Conservation (phyloP, 2,797 vertebrate genomes). For the Alca torda region DNA sequence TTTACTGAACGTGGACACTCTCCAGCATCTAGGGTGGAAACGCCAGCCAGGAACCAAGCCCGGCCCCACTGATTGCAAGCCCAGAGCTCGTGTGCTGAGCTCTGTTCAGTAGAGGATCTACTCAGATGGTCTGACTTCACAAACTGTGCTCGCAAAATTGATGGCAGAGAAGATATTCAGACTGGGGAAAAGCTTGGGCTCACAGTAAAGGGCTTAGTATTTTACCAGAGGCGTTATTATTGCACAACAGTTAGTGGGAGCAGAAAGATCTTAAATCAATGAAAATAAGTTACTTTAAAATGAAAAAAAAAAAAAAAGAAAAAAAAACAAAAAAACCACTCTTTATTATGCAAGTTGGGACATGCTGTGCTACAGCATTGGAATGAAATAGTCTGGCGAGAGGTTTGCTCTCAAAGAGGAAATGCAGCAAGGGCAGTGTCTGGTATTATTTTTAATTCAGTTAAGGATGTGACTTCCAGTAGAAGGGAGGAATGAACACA, state of each 20-base stretch:
- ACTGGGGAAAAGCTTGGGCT: background rate
- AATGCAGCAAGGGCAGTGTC: conserved; percentile 42
- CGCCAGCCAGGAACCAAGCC: background rate
- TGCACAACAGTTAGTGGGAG: conserved; percentile 31
- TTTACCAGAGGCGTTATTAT: background rate
- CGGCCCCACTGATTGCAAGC: background rate
- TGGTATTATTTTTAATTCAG: conserved; percentile 52
- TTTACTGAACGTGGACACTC: background rate
- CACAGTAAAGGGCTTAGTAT: background rate
- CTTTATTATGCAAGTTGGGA: conserved; percentile 54
- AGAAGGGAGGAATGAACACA: background rate
- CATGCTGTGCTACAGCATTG: conserved; percentile 21
- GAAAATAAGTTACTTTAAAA: conserved; percentile 44
- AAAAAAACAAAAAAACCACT: background rate
- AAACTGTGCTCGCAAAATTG: background rate
- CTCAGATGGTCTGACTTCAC: background rate
- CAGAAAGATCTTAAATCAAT: conserved; percentile 38
- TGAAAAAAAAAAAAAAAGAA: background rate
- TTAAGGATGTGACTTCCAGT: conserved; percentile 46
- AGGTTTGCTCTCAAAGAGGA: conserved; percentile 33
- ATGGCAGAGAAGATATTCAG: conserved; percentile 16
- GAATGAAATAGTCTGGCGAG: conserved; percentile 35
- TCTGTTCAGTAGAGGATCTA: background rate
- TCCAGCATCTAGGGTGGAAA: conserved; percentile 30
- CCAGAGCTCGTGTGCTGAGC: background rate